These are phyloP conservation scores for Peromyscus polionotus DNA, from an alignment of 2,113 vertebrate species.

Conservation along the genomic window DNA sequence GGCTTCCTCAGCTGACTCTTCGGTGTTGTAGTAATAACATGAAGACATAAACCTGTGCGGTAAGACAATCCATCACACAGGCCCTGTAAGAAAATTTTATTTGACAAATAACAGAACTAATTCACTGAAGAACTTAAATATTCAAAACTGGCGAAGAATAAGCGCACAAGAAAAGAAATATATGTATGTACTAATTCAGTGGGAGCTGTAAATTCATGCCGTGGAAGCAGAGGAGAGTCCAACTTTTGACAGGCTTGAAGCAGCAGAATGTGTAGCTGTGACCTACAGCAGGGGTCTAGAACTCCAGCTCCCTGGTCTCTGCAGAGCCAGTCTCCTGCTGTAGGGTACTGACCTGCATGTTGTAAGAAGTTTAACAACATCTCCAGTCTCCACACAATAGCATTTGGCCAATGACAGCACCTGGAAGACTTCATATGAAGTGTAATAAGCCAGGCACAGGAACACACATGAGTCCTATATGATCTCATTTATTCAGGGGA, in stretches of 20 bases:
- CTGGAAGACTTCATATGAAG: background rate
- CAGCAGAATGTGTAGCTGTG: background rate
- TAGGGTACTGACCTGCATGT: background rate
- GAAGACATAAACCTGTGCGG: background rate
- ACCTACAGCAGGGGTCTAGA: background rate
- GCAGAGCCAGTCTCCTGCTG: no score
- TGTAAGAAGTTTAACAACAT: background rate
- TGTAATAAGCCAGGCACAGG: background rate
- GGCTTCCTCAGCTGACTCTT: slow-evolving; percentile 23
- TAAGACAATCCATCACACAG: background rate
- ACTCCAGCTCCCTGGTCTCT: rapidly evolving
- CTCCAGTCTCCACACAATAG: background rate
- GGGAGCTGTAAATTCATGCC: background rate
- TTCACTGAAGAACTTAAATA: background rate
- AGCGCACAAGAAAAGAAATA: background rate
- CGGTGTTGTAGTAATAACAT: background rate
- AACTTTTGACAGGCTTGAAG: background rate
- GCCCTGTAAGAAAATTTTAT: background rate
- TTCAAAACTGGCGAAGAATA: background rate
- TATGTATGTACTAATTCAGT: background rate
- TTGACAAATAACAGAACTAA: slow-evolving; percentile 34
- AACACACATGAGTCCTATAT: background rate
- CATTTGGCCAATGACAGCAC: no score
- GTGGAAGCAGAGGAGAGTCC: background rate
- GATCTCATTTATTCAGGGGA: background rate